Evolutionary conservation across 2,797 vertebrate species (phyloP).

Genomic region (Coregonus suidteri): DNA sequence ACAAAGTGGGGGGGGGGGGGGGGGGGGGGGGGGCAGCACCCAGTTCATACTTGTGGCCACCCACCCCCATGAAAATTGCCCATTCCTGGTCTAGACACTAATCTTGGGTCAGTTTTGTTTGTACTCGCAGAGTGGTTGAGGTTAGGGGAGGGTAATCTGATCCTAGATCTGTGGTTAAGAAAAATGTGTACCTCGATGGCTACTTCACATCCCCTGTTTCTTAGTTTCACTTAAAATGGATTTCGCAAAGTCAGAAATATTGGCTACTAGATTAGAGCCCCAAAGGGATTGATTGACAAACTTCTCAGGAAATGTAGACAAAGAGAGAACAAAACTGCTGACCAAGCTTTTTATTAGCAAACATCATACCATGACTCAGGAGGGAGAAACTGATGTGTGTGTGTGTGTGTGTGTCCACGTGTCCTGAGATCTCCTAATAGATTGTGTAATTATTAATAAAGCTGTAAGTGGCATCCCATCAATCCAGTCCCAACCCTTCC

Average conservation of each 20-base stretch:
- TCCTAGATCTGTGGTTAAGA: background rate
- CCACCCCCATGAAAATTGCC: too few relatives aligned
- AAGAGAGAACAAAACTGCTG: background rate
- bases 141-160: background rate
- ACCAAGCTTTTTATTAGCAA: constrained; percentile 36
- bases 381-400: constrained; percentile 13
- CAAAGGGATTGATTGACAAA: constrained; percentile 18
- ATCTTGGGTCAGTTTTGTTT: background rate
- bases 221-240: background rate
- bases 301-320: background rate
- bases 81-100: background rate
- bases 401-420: constrained; percentile 17
- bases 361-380: constrained; percentile 34
- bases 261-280: constrained; percentile 5
- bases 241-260: constrained; percentile 1
- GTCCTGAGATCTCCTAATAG: constrained; percentile 48
- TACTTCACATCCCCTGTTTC: background rate
- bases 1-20: too few relatives aligned
- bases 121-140: background rate
- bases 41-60: too few relatives aligned
- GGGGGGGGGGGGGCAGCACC: too few relatives aligned
- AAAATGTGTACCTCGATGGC: background rate
- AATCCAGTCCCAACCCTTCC: background rate
- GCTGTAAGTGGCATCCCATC: background rate
- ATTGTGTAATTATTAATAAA: constrained; percentile 71